Base-by-base conservation (phyloP, 2,888 invertebrate species). In the Patella ulyssiponensis region DNA sequence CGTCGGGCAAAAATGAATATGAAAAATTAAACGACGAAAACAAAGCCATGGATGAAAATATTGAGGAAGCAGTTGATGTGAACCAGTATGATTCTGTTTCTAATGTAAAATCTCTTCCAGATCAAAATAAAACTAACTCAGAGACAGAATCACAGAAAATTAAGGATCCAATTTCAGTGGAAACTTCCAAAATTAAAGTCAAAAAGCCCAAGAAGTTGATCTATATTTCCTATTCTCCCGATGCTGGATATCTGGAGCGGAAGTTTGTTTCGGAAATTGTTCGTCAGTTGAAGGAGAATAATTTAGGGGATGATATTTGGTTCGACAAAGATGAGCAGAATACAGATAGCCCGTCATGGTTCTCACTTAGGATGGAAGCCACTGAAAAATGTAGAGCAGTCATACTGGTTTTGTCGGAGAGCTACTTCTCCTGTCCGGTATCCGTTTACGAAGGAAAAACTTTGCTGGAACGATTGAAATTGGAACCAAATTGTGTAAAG, bases 251-350 rank as follows among this genome's bases (percentile, higher is more conserved):
- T 81, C 23, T 86, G 51, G 91, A 91, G 80, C 83, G 89, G 56
- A 88, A 86, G 75, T 90, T 91, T 84, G 89, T 91, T 12, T 88
- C 88, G 3, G 91, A 91, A 81, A 86, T 87, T 44, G 88, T 90
- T 11, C 82, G 86, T 69, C 90, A 91, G 76, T 80, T 91, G 53
- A 91, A 91, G 75, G 90, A 90, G 78, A 91, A 90, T 78, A 90
- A 90, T 75, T 80, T 91, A 27, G 88, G 90, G 12, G 91, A 90
- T 72, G 90, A 90, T 79, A 87, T 91, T 54, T 91, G 91, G 91
- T 91, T 91, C 83, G 91, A 91, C 78, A 90, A 89, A 78, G 91
- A 91, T 81, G 91, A 91, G 79, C 86, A 86, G 56, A 87, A 86
- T 76, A 90, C 88, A 1, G 90, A 89, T 80, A 90, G 87, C 78